Evolutionary conservation across 2,113 vertebrate genomes (phyloP), one percentile per base, ranked within the genome.

Genomic region (Daboia siamensis): DNA sequence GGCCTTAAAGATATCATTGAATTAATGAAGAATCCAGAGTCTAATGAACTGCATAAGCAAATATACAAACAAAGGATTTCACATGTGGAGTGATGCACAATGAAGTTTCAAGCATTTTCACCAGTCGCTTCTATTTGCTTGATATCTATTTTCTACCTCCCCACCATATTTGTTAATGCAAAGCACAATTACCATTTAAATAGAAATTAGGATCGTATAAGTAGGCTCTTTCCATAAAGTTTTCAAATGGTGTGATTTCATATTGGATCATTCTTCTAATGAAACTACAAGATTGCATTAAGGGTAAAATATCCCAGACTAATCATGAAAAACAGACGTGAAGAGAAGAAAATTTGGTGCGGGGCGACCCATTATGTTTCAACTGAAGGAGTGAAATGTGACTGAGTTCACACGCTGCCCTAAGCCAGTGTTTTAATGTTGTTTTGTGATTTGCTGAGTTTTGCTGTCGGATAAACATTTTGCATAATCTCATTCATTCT

Each of bases 121-220:
- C n/a, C 54, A 92, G 61, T 52, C 54, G 1, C 33, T 56, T 88
- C 86, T 11, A 5, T 74, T 56, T 80, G 33, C 87, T 52, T 5
- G 29, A 48, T 89, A 92, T 89, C 88, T 92, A 88, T 92, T 88
- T 92, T 74, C 17, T 46, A 80, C 2, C 12, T 51, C 87, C 51
- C 23, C 39, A 1, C 87, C 80, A 29, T 80, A 88, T 89, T 21
- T 80, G 39, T 56, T 64, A 56, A 88, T 80, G 44, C 87, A 57
- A 17, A 26, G 24, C 48, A 9, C 91, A 92, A 92, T 92, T 92
- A 92, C 87, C 91, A 92, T 92, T 92, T 92, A 92, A 89, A 92
- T 92, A 54, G 91, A 89, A 88, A 92, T 92, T 92, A 88, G 91
- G 52, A 48, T 44, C 5, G 39, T 11, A 23, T 54, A 56, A 23